Conservation (phyloP, 2,113 vertebrate species). For the Sylvietta virens region DNA sequence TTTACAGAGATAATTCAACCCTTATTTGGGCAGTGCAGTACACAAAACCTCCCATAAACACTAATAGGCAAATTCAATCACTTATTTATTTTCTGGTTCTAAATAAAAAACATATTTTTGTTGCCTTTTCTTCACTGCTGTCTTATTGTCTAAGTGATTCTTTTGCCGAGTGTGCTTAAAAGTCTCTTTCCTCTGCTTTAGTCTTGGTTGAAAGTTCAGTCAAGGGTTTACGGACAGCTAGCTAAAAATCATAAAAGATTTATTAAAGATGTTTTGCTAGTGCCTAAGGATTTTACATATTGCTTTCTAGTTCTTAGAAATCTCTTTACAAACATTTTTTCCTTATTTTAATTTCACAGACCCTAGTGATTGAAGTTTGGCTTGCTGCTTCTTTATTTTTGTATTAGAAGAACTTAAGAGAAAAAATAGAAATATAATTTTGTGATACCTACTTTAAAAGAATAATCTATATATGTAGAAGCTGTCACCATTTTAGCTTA, state of each 20-base stretch:
- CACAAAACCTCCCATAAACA: background rate
- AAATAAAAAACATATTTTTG: background rate
- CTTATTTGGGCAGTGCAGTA: background rate
- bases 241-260: background rate
- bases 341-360: background rate
- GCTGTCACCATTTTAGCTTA: background rate
- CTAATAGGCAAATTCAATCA: background rate
- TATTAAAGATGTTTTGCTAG: background rate
- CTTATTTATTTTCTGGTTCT: background rate
- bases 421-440: background rate
- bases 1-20: background rate
- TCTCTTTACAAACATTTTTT: background rate
- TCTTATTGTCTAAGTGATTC: background rate
- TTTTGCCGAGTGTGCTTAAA: background rate
- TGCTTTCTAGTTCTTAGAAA: background rate
- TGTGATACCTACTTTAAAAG: background rate
- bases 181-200: background rate
- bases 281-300: background rate
- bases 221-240: background rate
- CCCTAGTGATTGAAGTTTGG: background rate
- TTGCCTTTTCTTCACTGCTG: background rate
- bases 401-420: background rate
- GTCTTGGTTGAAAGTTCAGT: background rate
- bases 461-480: background rate
- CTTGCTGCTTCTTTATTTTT: background rate